Evolutionary conservation across 2,797 vertebrate species (phyloP).

Genomic region (Ctenopoma multispine): DNA sequence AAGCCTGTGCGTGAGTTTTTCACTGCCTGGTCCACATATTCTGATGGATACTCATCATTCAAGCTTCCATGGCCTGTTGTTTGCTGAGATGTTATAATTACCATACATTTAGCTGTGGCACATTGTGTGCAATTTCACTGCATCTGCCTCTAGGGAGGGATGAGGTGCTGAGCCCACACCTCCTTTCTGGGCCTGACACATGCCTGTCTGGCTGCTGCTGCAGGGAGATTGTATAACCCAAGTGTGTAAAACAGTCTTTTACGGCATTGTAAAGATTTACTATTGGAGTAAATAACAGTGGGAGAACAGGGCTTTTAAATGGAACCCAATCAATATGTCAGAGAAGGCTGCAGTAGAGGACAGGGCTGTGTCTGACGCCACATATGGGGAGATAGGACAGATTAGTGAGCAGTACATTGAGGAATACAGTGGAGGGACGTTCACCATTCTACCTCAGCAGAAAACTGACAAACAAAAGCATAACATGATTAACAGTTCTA

Average conservation of each 20-base stretch:
- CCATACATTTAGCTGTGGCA: slow-evolving; percentile 8
- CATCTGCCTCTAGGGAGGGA: slow-evolving; percentile 65
- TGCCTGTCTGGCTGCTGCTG: slow-evolving; percentile 72
- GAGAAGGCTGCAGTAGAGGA: slow-evolving; percentile 76
- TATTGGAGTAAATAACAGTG: slow-evolving; percentile 87
- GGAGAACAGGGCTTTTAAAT: slow-evolving; percentile 85
- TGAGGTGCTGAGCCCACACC: slow-evolving; percentile 45
- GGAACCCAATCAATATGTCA: slow-evolving; percentile 84
- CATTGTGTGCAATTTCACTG: slow-evolving; percentile 48
- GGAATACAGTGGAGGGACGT: slow-evolving; percentile 20
- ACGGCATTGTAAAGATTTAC: slow-evolving; percentile 89
- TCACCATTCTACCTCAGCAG: slow-evolving; percentile 32
- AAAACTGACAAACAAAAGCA: slow-evolving; percentile 41
- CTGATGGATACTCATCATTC: slow-evolving; percentile 34
- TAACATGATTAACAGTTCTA: slow-evolving; percentile 16
- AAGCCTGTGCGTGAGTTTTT: slow-evolving; percentile 38
- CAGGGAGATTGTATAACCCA: slow-evolving; percentile 82
- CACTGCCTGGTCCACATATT: slow-evolving; percentile 36
- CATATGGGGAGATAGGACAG: slow-evolving; percentile 50
- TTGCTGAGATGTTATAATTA: slow-evolving; percentile 20
- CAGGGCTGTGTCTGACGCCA: slow-evolving; percentile 66
- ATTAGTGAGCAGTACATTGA: slow-evolving; percentile 30
- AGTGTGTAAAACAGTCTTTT: slow-evolving; percentile 87
- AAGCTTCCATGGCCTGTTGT: neutral
- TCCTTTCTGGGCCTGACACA: slow-evolving; percentile 63